Evolutionary conservation across 2,113 vertebrate genomes (phyloP).

Genomic region (Campylomormyrus tamandua): DNA sequence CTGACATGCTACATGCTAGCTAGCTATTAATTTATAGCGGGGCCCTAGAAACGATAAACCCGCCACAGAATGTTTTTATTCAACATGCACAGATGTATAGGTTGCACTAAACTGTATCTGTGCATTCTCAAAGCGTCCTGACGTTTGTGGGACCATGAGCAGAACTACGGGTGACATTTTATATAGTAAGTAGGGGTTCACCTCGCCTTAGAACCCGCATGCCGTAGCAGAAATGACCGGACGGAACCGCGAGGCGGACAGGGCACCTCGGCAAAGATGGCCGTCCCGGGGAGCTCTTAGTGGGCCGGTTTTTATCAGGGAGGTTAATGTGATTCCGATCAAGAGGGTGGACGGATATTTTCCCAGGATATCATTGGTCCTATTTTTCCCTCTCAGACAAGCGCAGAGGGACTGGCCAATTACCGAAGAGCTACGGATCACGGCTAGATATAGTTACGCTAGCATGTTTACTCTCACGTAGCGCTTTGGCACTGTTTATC

Average conservation of each 20-base stretch:
- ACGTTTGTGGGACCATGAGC: neutral
- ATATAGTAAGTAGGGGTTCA: neutral
- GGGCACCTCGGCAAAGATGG: conserved; percentile 34
- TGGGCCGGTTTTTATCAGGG: conserved; percentile 27
- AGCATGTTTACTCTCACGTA: neutral
- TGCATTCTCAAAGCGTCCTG: neutral
- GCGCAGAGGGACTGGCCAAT: neutral
- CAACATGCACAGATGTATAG: neutral
- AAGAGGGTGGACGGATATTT: neutral
- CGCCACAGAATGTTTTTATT: neutral
- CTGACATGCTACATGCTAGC: neutral
- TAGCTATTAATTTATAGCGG: neutral
- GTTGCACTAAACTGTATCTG: neutral
- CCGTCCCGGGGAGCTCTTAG: conserved; percentile 33
- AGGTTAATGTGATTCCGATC: conserved; percentile 15
- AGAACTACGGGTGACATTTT: neutral
- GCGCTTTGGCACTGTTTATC: neutral
- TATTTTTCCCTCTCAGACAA: neutral
- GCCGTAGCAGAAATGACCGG: neutral
- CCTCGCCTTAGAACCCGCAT: neutral
- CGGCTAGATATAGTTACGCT: neutral
- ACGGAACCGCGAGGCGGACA: conserved; percentile 24
- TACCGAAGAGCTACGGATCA: neutral
- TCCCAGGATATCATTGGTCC: neutral
- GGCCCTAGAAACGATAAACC: neutral